Evolutionary conservation across 2,113 vertebrate species (phyloP), one percentile per base, ranked within the genome.

Genomic region (Ginglymostoma cirratum): DNA sequence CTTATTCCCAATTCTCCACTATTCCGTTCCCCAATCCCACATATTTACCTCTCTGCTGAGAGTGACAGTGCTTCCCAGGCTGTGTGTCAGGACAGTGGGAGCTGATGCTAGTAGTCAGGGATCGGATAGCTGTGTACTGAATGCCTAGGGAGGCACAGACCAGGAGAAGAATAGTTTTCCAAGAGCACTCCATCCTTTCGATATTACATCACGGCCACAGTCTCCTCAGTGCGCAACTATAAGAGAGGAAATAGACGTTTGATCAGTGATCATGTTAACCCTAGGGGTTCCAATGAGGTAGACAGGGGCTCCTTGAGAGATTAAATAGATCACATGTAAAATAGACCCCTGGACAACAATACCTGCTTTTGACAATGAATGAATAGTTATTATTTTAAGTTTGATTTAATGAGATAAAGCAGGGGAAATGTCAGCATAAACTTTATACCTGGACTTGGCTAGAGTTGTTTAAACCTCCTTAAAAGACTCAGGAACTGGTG

Each of bases 101-200:
- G 65, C 96, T 96, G 96, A 98, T 96, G 0, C 97, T 97, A 96
- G 97, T 97, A 96, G 97, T 98, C 96, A 98, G 97, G 96, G 98
- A 98, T 23, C 97, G 97, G 96, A 98, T 98, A 96, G 98, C 98
- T 0, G 97, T 98, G 96, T 98, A 98, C 96, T 98, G 98, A 95
- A 98, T 97, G 95, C 97, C 98, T 52, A 98, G 96, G 70, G 97
- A 98, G 0, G 98, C 96, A 95, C 98, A 98, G 83, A 98, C 97
- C 96, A 98, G 96, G 96, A 98, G 96, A 96, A 98, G 96, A 96
- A 98, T 96, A 0, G 97, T 97, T 97, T 98, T 98, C 98, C 98
- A 98, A 96, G 98, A 98, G 96, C 98, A 98, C 97, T 98, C 98
- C 98, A 98, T 98, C 96, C 86, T 96, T 96, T 85, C 89, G 45